A percentile compares a stretch with the other conserved stretches of the same genome.
These are phyloP conservation scores for Eubasilissa regina DNA, from an alignment of 1,140 invertebrate genomes.

Conservation along the genomic window DNA sequence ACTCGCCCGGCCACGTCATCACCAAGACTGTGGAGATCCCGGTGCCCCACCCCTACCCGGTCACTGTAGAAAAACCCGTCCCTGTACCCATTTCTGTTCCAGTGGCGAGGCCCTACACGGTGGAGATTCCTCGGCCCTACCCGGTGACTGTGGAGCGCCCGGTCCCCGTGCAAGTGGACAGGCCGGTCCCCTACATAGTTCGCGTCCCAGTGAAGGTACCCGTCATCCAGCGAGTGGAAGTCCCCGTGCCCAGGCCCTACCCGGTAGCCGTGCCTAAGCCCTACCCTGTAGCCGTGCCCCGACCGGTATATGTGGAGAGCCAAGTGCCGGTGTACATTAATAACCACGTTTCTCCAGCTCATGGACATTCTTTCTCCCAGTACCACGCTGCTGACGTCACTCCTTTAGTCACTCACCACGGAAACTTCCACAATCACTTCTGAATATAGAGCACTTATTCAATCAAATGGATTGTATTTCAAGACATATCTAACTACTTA, in stretches of 20 bases:
- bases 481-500: too few relatives aligned
- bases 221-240: constrained; percentile 59
- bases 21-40: constrained; percentile 52
- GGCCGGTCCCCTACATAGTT: constrained; percentile 61
- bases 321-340: constrained; percentile 65
- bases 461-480: too few relatives aligned
- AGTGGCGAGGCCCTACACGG: constrained; percentile 49
- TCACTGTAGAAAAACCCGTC: constrained; percentile 42
- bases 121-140: constrained; percentile 60
- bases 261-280: constrained; percentile 61
- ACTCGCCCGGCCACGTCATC: constrained; percentile 47
- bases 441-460: not conserved
- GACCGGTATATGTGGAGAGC: constrained; percentile 67
- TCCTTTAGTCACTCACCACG: not conserved
- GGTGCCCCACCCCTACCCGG: constrained; percentile 55
- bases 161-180: constrained; percentile 60
- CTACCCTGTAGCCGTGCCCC: constrained; percentile 66
- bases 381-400: not conserved
- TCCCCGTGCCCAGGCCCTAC: constrained; percentile 62
- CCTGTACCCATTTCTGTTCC: constrained; percentile 48
- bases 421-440: not conserved
- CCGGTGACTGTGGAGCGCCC: constrained; percentile 62
- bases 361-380: not conserved
- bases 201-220: constrained; percentile 63
- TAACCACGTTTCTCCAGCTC: constrained; percentile 20